A percentile compares a stretch with the other conserved stretches of the same genome.
Evolutionary conservation across 2,888 invertebrate genomes (phyloP).

Genomic region (Tenthredo scrophulariae): DNA sequence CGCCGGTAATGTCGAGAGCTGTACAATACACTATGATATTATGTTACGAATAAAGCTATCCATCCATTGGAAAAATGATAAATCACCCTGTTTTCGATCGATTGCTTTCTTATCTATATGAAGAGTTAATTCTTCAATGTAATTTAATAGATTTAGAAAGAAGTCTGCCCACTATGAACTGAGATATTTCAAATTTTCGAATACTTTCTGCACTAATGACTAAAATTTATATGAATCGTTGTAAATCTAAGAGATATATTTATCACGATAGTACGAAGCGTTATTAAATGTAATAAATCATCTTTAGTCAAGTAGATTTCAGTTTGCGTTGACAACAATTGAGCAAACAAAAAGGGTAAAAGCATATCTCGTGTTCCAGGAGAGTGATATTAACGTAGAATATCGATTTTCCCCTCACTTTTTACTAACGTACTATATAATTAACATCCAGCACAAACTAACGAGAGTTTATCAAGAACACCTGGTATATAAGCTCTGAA

Average conservation of each 20-base stretch:
- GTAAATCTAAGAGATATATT: not conserved
- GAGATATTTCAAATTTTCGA: not conserved
- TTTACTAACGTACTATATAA: not conserved
- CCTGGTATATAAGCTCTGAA: conserved; percentile 24
- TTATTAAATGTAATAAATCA: conserved; percentile 43
- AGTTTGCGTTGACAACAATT: not conserved
- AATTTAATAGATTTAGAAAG: not conserved
- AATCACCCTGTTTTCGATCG: not conserved
- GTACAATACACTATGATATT: not conserved
- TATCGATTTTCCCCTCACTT: conserved; percentile 1
- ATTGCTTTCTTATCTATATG: not conserved
- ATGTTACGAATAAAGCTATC: not conserved
- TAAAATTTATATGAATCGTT: not conserved
- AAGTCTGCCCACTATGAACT: not conserved
- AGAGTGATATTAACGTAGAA: not conserved
- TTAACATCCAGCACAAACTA: conserved; percentile 6
- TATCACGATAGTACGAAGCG: not conserved
- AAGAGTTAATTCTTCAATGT: not conserved
- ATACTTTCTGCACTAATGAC: not conserved
- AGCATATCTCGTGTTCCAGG: not conserved
- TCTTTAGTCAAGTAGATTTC: not conserved
- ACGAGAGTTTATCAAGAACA: not conserved
- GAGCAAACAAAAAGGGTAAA: not conserved
- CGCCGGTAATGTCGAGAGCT: not conserved
- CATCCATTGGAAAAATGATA: not conserved